These are phyloP conservation scores for Bungarus multicinctus DNA, from an alignment of 2,113 vertebrate genomes.

Conservation along the genomic window DNA sequence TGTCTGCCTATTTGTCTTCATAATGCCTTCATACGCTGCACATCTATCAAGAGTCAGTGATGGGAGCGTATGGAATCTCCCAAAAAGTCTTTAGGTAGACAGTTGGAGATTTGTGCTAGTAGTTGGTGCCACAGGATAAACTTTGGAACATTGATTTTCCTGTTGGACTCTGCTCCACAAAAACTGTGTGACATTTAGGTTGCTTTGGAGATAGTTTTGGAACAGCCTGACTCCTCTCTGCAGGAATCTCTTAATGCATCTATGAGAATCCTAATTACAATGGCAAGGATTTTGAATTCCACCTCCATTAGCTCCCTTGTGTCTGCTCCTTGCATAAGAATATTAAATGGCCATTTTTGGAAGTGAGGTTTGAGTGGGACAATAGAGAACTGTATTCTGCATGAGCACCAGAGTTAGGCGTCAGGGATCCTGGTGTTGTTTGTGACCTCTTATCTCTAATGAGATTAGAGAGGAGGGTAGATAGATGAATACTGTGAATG, in stretches of 20 bases:
- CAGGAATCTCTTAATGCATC: neutral
- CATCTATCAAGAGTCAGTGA: neutral
- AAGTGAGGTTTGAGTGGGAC: neutral
- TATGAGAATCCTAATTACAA: neutral
- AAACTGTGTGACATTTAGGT: too few relatives aligned
- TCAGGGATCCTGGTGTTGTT: neutral
- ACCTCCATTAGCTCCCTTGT: neutral
- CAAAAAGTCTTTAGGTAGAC: too few relatives aligned
- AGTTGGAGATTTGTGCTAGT: too few relatives aligned
- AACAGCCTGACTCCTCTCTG: neutral
- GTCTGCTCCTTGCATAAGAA: neutral
- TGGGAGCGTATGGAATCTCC: neutral
- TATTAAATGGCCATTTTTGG: neutral
- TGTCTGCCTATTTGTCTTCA: neutral
- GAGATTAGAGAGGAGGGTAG: neutral
- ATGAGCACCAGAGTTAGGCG: neutral
- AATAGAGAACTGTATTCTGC: neutral
- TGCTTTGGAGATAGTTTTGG: neutral
- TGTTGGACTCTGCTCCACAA: too few relatives aligned
- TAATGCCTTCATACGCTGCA: neutral
- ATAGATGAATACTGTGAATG: neutral
- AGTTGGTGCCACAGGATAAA: too few relatives aligned
- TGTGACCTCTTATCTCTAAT: neutral
- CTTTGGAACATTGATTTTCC: too few relatives aligned
- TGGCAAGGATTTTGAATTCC: neutral